A percentile compares a stretch with the other conserved stretches of the same genome.
Conservation (phyloP, 2,888 invertebrate species). For the Thymelicus lineola region DNA sequence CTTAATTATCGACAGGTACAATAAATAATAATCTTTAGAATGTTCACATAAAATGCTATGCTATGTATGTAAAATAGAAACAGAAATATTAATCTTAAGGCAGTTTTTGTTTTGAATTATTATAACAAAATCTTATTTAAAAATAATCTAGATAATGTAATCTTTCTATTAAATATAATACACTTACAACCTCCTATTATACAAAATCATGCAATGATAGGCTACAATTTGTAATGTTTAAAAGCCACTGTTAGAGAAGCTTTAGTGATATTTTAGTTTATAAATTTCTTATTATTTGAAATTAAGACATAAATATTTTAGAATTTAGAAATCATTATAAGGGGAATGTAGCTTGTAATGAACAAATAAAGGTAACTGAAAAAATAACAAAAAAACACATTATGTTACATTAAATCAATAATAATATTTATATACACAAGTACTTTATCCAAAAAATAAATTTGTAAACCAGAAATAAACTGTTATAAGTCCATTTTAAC, state of each 20-base stretch:
- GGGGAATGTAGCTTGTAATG: constrained; percentile 1
- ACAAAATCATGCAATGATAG: neutral
- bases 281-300: neutral
- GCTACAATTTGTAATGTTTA: neutral
- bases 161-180: neutral
- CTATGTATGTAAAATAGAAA: neutral
- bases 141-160: constrained; percentile 11
- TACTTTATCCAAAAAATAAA: neutral
- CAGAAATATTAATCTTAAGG: constrained; percentile 5
- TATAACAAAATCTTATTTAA: constrained; percentile 6
- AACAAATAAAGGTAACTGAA: constrained; percentile 3
- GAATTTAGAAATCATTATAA: constrained; percentile 3
- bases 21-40: constrained; percentile 13
- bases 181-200: neutral
- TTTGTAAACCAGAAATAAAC: neutral
- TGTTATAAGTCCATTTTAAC: neutral
- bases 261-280: neutral
- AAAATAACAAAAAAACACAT: neutral
- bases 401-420: neutral
- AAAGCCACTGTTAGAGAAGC: neutral
- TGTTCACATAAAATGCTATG: constrained; percentile 8
- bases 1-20: constrained; percentile 15
- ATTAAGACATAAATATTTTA: constrained; percentile 2
- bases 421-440: neutral
- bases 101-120: constrained; percentile 1